Evolutionary conservation across 2,888 invertebrate genomes (phyloP).

Genomic region (Scaptomyza flava): DNA sequence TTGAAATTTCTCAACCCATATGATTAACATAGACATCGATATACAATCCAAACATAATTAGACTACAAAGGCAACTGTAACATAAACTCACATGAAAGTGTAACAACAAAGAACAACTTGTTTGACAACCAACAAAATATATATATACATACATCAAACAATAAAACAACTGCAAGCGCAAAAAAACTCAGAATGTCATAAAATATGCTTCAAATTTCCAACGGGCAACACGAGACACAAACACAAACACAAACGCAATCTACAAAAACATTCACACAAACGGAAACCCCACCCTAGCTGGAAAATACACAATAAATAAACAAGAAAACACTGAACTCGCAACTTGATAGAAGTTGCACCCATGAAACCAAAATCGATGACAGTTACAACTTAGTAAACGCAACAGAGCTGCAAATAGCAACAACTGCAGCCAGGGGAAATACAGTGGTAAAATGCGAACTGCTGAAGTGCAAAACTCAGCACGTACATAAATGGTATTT

Average conservation of each 20-base stretch:
- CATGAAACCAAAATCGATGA: constrained; percentile 27
- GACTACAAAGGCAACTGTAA: constrained; percentile 51
- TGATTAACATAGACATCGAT: constrained; percentile 43
- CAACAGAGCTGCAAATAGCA: constrained; percentile 8
- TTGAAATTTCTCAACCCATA: constrained; percentile 5
- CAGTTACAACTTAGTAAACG: constrained; percentile 24
- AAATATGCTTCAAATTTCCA: constrained; percentile 31
- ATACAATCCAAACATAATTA: constrained; percentile 36
- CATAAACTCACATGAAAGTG: constrained; percentile 32
- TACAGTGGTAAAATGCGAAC: background rate
- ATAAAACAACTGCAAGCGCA: constrained; percentile 41
- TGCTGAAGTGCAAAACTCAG: too few species aligned
- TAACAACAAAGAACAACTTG: constrained; percentile 17
- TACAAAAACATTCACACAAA: constrained; percentile 22
- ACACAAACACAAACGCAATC: background rate
- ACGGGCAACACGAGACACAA: constrained; percentile 25
- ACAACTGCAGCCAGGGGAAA: constrained; percentile 4
- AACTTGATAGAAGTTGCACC: constrained; percentile 28
- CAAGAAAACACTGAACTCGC: background rate
- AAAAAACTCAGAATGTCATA: constrained; percentile 27
- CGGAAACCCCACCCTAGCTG: background rate
- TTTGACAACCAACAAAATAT: constrained; percentile 14
- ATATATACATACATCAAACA: constrained; percentile 28
- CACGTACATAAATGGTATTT: background rate
- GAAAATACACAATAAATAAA: constrained; percentile 12